A percentile compares a stretch with the other conserved stretches of the same genome.
phyloP scores from a whole-genome alignment of 2,888 invertebrate genomes.

The Megalurothrips usitatus region DNA sequence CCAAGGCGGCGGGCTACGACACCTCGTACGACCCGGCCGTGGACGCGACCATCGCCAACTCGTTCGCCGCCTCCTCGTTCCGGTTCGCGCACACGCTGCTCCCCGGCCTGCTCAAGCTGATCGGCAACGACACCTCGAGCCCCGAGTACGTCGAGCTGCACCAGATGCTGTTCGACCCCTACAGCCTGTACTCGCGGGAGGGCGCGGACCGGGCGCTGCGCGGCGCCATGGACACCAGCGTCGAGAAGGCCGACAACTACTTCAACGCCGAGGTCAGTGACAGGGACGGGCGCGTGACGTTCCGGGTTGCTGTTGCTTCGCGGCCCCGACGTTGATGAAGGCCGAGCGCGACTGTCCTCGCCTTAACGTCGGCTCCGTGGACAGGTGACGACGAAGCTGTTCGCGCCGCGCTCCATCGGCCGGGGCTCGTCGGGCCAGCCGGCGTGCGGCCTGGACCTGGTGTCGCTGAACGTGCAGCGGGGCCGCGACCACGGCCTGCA shows the following conservation, averaged over 20 bases:
- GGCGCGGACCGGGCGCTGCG: constrained; percentile 60
- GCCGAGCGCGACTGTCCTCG: no score
- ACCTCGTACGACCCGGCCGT: constrained; percentile 58
- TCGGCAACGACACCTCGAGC: constrained; percentile 52
- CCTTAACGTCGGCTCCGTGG: no score
- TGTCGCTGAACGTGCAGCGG: constrained; percentile 82
- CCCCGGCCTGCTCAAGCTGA: constrained; percentile 66
- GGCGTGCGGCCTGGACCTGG: constrained; percentile 72
- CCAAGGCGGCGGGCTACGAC: constrained; percentile 52
- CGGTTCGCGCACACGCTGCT: constrained; percentile 85
- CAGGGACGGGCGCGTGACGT: no score
- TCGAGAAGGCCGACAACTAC: constrained; percentile 58
- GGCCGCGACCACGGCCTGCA: constrained; percentile 85
- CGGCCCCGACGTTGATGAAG: no score
- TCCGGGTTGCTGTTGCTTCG: no score
- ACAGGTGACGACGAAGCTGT: constrained; percentile 64
- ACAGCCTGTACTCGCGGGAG: constrained; percentile 57
- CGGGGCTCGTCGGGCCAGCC: constrained; percentile 32
- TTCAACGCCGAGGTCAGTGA: constrained; percentile 58
- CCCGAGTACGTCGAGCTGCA: constrained; percentile 66
- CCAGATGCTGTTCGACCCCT: constrained; percentile 77
- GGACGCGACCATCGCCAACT: constrained; percentile 75
- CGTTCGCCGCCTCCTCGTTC: constrained; percentile 79
- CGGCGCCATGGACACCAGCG: constrained; percentile 63
- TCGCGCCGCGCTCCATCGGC: constrained; percentile 52